These are phyloP conservation scores for Anthrax anthrax DNA, from an alignment of 2,888 invertebrate species.

Conservation along the genomic window DNA sequence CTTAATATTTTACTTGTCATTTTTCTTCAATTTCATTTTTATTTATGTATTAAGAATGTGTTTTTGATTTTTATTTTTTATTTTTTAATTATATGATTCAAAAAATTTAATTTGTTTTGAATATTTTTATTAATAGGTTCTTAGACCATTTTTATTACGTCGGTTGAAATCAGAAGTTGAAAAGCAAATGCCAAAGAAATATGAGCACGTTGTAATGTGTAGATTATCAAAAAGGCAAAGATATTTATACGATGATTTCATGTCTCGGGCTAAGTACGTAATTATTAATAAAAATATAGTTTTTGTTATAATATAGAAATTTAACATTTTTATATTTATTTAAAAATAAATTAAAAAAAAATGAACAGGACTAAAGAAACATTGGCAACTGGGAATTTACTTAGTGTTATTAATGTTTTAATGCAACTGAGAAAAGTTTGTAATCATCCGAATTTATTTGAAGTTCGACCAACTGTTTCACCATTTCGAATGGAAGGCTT, in stretches of 20 bases:
- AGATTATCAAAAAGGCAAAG: conserved; percentile 90
- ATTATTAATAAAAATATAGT: too few relatives aligned
- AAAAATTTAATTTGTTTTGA: conserved; percentile 11
- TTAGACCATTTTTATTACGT: conserved; percentile 84
- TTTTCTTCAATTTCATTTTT: too few relatives aligned
- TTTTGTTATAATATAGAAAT: too few relatives aligned
- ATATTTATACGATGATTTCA: conserved; percentile 97
- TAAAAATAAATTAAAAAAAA: too few relatives aligned
- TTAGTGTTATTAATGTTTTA: conserved; percentile 89
- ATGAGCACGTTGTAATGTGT: conserved; percentile 89
- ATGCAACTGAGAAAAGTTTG: conserved; percentile 97
- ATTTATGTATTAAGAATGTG: background rate
- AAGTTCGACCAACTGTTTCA: conserved; percentile 86
- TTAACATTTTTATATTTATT: too few relatives aligned
- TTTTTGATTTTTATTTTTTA: background rate
- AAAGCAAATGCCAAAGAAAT: conserved; percentile 93
- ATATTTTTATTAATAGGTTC: conserved; percentile 47
- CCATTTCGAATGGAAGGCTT: conserved; percentile 83
- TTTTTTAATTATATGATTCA: background rate
- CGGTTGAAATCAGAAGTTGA: conserved; percentile 90
- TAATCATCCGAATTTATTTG: conserved; percentile 96
- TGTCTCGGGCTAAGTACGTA: conserved; percentile 84
- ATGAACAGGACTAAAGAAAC: conserved; percentile 92
- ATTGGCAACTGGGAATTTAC: conserved; percentile 78
- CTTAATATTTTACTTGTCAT: too few relatives aligned